Conservation (phyloP, 2,888 invertebrate genomes). For the Marronus borbonicus region DNA sequence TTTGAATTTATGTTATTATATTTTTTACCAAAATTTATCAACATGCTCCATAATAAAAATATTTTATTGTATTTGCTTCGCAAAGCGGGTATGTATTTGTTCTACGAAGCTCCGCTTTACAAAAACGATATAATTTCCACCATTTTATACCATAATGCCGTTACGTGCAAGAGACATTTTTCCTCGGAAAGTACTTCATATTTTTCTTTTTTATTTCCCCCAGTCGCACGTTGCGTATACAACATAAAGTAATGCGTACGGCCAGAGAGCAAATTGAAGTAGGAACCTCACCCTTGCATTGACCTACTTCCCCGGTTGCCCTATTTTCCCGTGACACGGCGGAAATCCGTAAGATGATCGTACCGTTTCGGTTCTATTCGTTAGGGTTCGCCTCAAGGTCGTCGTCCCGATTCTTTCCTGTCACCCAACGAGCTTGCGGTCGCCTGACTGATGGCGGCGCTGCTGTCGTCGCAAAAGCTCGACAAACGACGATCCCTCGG, state of each 20-base stretch:
- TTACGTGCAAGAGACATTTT: not conserved
- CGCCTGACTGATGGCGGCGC: constrained; percentile 22
- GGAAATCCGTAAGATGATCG: not conserved
- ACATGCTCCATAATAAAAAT: not conserved
- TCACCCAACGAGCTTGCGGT: constrained; percentile 9
- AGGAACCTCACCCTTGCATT: constrained; percentile 50
- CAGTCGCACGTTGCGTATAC: not conserved
- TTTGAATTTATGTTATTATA: not conserved
- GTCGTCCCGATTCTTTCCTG: constrained; percentile 3
- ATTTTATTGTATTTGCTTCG: not conserved
- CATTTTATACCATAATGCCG: not conserved
- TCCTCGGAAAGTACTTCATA: not conserved
- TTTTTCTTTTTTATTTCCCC: constrained; percentile 8
- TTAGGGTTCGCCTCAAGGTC: not conserved
- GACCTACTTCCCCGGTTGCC: constrained; percentile 51
- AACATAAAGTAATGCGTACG: constrained; percentile 7
- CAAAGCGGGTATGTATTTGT: not conserved
- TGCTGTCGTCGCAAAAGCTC: constrained; percentile 10
- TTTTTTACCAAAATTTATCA: not conserved
- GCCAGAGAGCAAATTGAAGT: constrained; percentile 12
- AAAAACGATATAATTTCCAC: not conserved
- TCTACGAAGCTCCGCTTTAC: not conserved
- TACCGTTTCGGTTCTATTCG: constrained; percentile 8
- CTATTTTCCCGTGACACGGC: constrained; percentile 17
- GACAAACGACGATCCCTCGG: constrained; percentile 19